Base-by-base conservation (phyloP, 2,797 vertebrate species). In the Euphonia xanthogaster region DNA sequence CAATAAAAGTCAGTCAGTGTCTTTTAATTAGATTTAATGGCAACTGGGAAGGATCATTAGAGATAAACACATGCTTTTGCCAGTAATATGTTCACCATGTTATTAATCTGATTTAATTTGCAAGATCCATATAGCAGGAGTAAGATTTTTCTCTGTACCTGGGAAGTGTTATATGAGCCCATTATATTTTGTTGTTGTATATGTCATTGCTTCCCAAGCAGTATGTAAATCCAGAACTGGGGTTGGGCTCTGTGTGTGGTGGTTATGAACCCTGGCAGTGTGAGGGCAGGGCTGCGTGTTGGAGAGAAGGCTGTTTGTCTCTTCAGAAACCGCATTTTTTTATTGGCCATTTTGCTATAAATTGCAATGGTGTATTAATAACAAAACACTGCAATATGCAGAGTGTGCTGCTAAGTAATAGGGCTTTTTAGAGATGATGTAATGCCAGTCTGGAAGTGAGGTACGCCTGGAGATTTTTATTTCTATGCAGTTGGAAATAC, bases 31-130 rank as follows among this genome's bases (percentile, higher is more conserved):
- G 83, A 86, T 96, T 94, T 95, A 94, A 90, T 91, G 77, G 67
- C 63, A 92, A n/a, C 80, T 93, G 80, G 74, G 71, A 90, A 91
- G 77, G 77, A 92, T 92, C 71, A 67, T 94, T 92, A 93, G 86
- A 67, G 65, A 94, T 90, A 96, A 96, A 96, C 71, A 88, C 30
- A 53, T 88, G 80, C 66, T 93, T 95, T 96, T 93, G 70, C 83
- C 62, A 55, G 93, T 92, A 93, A 78, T 95, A 88, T 57, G 20
- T 85, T 95, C 62, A 2, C 63, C 60, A 0, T 86, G 31, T 90
- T 88, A 96, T 94, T 93, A 93, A 94, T 94, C 71, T 82, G 88
- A 97, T 94, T 88, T 90, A 90, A 95, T 89, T 93, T 90, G 37
- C n/a, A 82, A 74, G 74, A 68, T 65, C 16, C 51, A 71, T 22